Conservation (phyloP, 2,888 invertebrate species). For the Pterostichus madidus region DNA sequence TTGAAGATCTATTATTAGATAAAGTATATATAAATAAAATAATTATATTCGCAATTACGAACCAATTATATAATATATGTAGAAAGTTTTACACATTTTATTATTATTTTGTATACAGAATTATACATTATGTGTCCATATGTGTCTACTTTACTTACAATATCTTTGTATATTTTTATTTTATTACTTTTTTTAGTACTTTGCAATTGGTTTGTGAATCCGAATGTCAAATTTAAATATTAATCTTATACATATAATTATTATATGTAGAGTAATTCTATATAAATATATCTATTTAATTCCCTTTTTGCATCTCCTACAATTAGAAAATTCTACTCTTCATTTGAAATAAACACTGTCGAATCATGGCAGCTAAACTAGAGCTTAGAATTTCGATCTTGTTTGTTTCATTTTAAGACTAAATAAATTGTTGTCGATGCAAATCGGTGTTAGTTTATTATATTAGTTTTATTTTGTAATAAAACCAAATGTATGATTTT, state of each 20-base stretch:
- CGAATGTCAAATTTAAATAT: slow-evolving; percentile 57
- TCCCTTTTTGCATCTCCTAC: slow-evolving; percentile 1
- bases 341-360: neutral
- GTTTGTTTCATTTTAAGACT: slow-evolving; percentile 18
- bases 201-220: slow-evolving; percentile 57
- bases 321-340: neutral
- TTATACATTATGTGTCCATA: slow-evolving; percentile 10
- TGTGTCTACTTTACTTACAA: neutral
- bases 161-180: slow-evolving; percentile 28
- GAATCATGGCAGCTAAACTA: slow-evolving; percentile 49
- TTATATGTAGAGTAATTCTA: slow-evolving; percentile 60
- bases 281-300: slow-evolving; percentile 47
- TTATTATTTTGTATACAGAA: slow-evolving; percentile 45
- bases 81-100: slow-evolving; percentile 43
- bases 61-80: slow-evolving; percentile 27
- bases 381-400: too few relatives aligned
- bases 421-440: slow-evolving; percentile 42
- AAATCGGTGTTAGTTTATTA: slow-evolving; percentile 68
- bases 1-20: slow-evolving; percentile 47
- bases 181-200: slow-evolving; percentile 29
- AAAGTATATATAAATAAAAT: slow-evolving; percentile 57
- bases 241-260: slow-evolving; percentile 44
- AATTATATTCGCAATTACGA: slow-evolving; percentile 64
- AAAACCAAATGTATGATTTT: slow-evolving; percentile 70
- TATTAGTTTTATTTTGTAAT: slow-evolving; percentile 71